Evolutionary conservation across 2,797 vertebrate genomes (phyloP).

Genomic region (Alca torda): DNA sequence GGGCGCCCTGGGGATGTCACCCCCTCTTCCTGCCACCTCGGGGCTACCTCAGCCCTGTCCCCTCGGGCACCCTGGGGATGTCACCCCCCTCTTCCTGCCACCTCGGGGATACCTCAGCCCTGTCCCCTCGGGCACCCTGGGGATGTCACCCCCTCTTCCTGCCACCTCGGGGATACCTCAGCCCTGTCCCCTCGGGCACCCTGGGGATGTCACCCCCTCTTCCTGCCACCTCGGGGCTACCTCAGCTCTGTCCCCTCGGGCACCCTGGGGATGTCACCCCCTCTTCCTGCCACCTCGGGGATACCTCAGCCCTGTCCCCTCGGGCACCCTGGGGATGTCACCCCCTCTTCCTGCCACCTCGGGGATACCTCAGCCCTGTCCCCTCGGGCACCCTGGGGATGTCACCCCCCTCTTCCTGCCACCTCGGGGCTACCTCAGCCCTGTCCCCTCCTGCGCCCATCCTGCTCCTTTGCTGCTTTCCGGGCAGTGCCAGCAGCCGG

Average conservation of each 20-base stretch:
- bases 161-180: neutral
- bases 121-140: too few species aligned
- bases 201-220: too few species aligned
- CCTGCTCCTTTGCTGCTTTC: neutral
- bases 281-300: neutral
- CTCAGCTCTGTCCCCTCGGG: neutral
- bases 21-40: neutral
- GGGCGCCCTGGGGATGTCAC: neutral
- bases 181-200: neutral
- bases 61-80: too few species aligned
- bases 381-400: neutral
- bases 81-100: too few species aligned
- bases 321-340: too few species aligned
- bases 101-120: neutral
- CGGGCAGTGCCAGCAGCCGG: accelerated
- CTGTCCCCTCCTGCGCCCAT: neutral
- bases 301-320: neutral
- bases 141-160: too few species aligned
- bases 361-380: neutral
- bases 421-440: neutral
- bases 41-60: neutral
- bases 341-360: neutral
- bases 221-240: neutral
- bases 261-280: too few species aligned
- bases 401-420: neutral